Conservation (phyloP, 2,888 invertebrate species). For the Dione vanillae region DNA sequence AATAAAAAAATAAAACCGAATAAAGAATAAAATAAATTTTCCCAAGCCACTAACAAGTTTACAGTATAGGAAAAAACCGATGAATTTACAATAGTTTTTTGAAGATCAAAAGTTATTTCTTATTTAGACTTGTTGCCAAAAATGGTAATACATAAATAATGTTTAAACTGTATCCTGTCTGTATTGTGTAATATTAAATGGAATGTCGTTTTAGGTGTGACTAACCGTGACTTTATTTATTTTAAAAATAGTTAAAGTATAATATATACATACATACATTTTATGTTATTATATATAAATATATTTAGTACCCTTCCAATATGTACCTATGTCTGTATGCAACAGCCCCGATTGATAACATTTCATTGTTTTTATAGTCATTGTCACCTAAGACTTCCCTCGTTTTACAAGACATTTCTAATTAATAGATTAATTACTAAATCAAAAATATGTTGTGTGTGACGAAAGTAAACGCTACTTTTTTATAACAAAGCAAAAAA, state of each 20-base stretch:
- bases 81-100: neutral
- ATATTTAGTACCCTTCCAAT: too few relatives aligned
- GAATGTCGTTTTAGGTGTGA: conserved; percentile 25
- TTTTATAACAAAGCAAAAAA: too few relatives aligned
- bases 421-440: too few relatives aligned
- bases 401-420: too few relatives aligned
- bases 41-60: neutral
- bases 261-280: neutral
- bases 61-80: conserved; percentile 11
- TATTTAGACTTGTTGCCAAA: conserved; percentile 28
- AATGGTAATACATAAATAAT: conserved; percentile 23
- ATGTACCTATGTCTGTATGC: too few relatives aligned
- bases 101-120: conserved; percentile 4
- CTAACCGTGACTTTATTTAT: neutral
- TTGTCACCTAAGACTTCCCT: too few relatives aligned
- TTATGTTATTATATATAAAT: too few relatives aligned
- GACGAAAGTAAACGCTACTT: too few relatives aligned
- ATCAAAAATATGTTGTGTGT: too few relatives aligned
- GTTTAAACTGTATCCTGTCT: conserved; percentile 6
- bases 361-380: too few relatives aligned
- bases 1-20: neutral
- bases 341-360: too few relatives aligned
- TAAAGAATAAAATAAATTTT: neutral
- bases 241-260: neutral
- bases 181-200: conserved; percentile 11